phyloP scores from a whole-genome alignment of 2,113 vertebrate genomes.

The Dinomys branickii region DNA sequence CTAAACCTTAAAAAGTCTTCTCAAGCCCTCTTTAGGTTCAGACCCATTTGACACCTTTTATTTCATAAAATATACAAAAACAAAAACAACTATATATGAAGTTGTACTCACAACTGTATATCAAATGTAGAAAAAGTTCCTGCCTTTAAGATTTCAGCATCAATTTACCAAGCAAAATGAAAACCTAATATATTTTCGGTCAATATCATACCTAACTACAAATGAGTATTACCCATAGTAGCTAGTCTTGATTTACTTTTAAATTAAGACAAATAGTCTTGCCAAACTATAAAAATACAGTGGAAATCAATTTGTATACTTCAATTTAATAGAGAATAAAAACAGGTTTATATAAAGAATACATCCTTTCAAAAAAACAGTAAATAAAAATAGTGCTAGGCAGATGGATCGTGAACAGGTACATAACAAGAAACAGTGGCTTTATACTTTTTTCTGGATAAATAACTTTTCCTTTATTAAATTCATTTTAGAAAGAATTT shows the following conservation, averaged over 20 bases:
- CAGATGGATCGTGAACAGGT: background rate
- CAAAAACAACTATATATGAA: background rate
- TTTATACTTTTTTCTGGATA: background rate
- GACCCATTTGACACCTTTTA: background rate
- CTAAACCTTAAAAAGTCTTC: background rate
- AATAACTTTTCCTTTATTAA: background rate
- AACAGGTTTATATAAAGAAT: constrained; percentile 1
- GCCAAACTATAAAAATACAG: background rate
- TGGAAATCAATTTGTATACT: background rate
- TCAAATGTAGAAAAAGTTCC: background rate
- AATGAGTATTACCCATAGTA: constrained; percentile 20
- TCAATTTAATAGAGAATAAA: background rate
- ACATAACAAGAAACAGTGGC: background rate
- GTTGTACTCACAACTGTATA: background rate
- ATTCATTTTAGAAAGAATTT: constrained; percentile 47
- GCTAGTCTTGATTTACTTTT: background rate
- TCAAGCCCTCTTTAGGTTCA: background rate
- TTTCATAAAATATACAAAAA: constrained; percentile 42
- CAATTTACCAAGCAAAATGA: background rate
- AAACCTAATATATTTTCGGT: background rate
- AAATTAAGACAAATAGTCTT: constrained; percentile 31
- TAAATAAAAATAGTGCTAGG: background rate
- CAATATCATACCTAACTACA: background rate
- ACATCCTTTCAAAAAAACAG: background rate
- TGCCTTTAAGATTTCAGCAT: constrained; percentile 39